Evolutionary conservation across 2,797 vertebrate species (phyloP).

Genomic region (Oreochromis mossambicus): DNA sequence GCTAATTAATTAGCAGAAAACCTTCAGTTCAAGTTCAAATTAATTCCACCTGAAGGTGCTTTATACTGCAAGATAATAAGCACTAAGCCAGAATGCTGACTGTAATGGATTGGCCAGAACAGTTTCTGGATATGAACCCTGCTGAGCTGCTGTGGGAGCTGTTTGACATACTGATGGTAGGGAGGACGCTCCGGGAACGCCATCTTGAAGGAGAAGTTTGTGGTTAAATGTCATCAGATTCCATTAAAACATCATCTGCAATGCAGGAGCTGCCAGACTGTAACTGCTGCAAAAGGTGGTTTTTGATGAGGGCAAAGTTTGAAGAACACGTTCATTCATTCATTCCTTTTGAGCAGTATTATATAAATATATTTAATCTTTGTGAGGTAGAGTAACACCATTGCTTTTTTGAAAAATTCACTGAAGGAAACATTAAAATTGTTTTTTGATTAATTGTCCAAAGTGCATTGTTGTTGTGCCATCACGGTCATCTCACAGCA

Average conservation of each 20-base stretch:
- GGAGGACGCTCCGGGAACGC: not conserved
- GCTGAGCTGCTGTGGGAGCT: not conserved
- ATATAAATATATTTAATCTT: not conserved
- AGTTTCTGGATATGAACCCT: fast-evolving
- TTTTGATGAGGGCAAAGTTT: not conserved
- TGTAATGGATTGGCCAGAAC: not conserved
- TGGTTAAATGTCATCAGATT: not conserved
- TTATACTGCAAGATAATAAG: not conserved
- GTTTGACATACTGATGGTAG: not conserved
- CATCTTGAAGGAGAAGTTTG: not conserved
- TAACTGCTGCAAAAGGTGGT: not conserved
- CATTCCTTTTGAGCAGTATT: not conserved
- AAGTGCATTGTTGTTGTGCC: not conserved
- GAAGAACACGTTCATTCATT: fast-evolving
- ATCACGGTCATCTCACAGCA: not conserved
- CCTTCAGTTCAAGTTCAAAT: not conserved
- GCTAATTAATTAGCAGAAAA: not conserved
- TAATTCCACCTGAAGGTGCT: not conserved
- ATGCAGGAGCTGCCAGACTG: not conserved
- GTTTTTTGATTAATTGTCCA: not conserved
- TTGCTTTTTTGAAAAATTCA: not conserved
- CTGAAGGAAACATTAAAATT: not conserved
- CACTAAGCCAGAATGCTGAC: not conserved
- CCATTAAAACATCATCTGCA: not conserved
- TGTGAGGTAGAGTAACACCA: not conserved